Base-by-base conservation (phyloP, 2,888 invertebrate species). In the Cheilosia pagana region DNA sequence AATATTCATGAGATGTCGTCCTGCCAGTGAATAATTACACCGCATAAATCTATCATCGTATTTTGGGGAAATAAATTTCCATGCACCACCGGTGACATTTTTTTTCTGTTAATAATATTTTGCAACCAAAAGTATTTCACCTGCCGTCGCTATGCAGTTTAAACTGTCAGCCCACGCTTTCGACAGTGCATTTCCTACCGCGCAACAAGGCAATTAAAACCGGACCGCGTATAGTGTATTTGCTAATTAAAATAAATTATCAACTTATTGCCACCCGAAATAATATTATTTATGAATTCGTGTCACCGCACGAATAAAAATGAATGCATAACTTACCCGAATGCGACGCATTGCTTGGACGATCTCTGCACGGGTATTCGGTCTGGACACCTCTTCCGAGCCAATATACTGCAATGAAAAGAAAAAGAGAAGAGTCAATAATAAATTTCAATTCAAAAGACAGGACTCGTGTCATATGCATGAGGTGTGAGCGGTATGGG, bases 271-370 rank as follows among this genome's bases (percentile, higher is more conserved):
- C 41, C 48, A 3, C 50, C 59, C 16, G 19, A 12, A 19, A 50
- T 23, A 71, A 48, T 50, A 78, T 57, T 43, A 71, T 78, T 71
- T 57, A 78, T 71, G 53, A 23, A 48, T 6, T n/a, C 50, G 39
- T 55, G 65, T 57, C 39, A 35, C 45, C 12, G 12, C 35, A 35
- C 35, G 35, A 35, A 12, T 35, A 35, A 12, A 35, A 21, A 5
- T 16, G 0, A 16, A n/a, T 63, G 53, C 86, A n/a, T n/a, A 81
- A 94, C 96, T 96, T 93, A 99, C 99, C 92, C 99, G 95, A 91
- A 99, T 99, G 90, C 98, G 94, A 86, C 99, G 95, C 99, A 99
- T 99, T 87, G 99, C 99, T 86, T 99, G 98, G 79, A 99, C 99
- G 91, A 99, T 99, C 93, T 99, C 99, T 88, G 99, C 97, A 88